Conservation (phyloP, 2,888 invertebrate species). For the Ypsolopha scabrella region DNA sequence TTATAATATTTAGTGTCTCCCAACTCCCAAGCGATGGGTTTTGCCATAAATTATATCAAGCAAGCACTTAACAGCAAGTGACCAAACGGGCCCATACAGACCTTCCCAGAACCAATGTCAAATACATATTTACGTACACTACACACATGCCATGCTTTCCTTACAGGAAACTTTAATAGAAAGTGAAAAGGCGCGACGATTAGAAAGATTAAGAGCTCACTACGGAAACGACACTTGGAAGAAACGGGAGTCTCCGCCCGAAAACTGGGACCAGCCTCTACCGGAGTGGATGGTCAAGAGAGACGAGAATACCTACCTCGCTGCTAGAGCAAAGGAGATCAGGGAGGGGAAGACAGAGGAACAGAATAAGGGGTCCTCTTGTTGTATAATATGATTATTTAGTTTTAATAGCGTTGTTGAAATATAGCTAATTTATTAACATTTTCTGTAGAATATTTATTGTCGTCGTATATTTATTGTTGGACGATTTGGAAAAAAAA, state of each 20-base stretch:
- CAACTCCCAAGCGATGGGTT: too few relatives aligned
- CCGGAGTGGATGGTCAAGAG: constrained; percentile 80
- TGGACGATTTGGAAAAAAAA: too few relatives aligned
- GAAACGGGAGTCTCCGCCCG: constrained; percentile 79
- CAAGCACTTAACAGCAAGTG: too few relatives aligned
- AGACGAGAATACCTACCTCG: constrained; percentile 76
- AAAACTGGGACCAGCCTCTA: constrained; percentile 84
- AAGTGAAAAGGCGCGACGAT: constrained; percentile 77
- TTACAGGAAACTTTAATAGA: constrained; percentile 73
- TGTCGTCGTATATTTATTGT: neutral
- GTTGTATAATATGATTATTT: constrained; percentile 44
- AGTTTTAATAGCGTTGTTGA: neutral
- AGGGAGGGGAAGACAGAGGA: constrained; percentile 40
- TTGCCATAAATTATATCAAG: too few relatives aligned
- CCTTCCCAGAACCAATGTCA: too few relatives aligned
- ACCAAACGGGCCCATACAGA: too few relatives aligned
- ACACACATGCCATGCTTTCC: constrained; percentile 9
- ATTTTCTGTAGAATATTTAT: neutral
- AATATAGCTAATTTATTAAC: neutral
- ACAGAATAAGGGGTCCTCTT: constrained; percentile 22
- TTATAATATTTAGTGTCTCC: too few relatives aligned
- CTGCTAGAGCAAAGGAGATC: constrained; percentile 73
- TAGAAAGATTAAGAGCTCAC: constrained; percentile 74
- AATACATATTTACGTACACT: too few relatives aligned
- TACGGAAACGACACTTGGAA: constrained; percentile 84